Evolutionary conservation across 2,888 invertebrate species (phyloP), one percentile per base, ranked within the genome.

Genomic region (Germaria angustata): DNA sequence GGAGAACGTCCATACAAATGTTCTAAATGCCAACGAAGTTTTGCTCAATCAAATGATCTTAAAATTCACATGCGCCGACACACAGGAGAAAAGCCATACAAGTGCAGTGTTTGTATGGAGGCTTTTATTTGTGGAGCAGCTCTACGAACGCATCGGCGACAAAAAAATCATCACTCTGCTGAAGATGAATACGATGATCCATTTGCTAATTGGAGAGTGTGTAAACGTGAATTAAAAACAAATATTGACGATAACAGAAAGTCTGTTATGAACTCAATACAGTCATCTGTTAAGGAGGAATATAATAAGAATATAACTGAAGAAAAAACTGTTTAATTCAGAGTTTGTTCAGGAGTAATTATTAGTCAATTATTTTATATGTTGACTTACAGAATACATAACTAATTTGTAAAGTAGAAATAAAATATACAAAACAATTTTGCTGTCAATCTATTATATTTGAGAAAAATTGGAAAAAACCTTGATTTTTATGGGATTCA

Each of bases 31-130:
- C 87, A 88, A 34, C 89, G 89, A 61, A 87, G 88, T 2, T 95
- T 95, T 88, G 94, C 94, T 0, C 95, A 95, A 88, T 95, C 94
- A 61, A 95, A 95, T 88, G 95, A 95, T 87, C 90, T 95, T 55
- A 94, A 94, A n/a, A 89, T 95, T 34, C 95, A 95, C 86, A 93
- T 94, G 88, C 92, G 95, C 0, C 91, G 95, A 0, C 95, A 95
- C 86, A 95, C 95, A 0, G 95, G 95, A 0, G 93, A 93, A 86
- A 93, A 93, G 79, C 93, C 93, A 0, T 94, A 93, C 85, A 92
- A 92, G 17, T 95, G 95, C 85, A 94, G 93, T 32, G 92, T 94
- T 1, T 95, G 95, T 86, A 93, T 94, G 0, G 94, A 94, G 22
- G 92, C 94, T 17, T 95, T 95, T 85, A 95, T 95, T 85, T 94